phyloP scores from a whole-genome alignment of 2,113 vertebrate species.

The Gambusia affinis region DNA sequence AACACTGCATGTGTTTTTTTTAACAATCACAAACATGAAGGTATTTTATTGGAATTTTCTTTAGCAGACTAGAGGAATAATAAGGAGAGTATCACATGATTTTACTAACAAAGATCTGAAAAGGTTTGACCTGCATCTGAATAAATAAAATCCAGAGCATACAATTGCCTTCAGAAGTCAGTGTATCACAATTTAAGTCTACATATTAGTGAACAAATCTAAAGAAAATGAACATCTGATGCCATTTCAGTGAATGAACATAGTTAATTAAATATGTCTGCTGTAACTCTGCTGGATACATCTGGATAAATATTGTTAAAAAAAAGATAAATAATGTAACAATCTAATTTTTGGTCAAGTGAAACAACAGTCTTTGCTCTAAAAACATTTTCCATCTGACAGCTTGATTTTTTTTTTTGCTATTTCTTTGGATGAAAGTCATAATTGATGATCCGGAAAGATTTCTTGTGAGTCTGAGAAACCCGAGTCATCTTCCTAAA shows the following conservation, averaged over 20 bases:
- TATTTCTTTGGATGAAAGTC: constrained; percentile 15
- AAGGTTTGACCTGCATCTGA: too few species aligned
- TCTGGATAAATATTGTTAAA: neutral
- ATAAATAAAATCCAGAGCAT: too few species aligned
- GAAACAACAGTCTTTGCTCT: neutral
- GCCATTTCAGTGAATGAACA: neutral
- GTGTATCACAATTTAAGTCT: too few species aligned
- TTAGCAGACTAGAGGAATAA: neutral
- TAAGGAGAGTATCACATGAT: neutral
- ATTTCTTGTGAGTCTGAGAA: constrained; percentile 48
- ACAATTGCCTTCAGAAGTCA: too few species aligned
- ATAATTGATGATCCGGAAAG: constrained; percentile 7
- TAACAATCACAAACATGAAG: neutral
- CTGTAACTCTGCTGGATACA: constrained; percentile 3
- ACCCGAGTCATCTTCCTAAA: constrained; percentile 45
- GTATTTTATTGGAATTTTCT: neutral
- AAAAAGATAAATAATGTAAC: neutral
- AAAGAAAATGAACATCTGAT: neutral
- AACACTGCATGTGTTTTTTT: too few species aligned
- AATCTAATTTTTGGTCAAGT: neutral
- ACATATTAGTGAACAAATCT: too few species aligned
- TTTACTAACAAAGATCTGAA: neutral
- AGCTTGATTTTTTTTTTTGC: constrained; percentile 1
- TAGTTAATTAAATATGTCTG: constrained; percentile 1
- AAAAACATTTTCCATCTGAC: constrained; percentile 2